phyloP scores from a whole-genome alignment of 2,797 vertebrate species.

The Phrynocephalus forsythii region DNA sequence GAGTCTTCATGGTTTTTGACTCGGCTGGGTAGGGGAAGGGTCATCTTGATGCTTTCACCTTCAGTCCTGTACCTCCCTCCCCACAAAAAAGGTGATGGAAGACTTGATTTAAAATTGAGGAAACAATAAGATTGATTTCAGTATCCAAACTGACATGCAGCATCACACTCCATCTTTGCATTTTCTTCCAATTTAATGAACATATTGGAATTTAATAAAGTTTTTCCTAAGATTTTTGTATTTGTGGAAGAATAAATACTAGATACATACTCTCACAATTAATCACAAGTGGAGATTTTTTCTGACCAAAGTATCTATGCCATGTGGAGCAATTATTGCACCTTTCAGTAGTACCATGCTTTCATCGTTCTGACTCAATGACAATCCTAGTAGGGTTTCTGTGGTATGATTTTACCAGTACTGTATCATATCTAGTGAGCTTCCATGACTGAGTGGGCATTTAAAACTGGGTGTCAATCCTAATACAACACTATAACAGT shows the following conservation, averaged over 20 bases:
- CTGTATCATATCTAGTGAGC: too few relatives aligned
- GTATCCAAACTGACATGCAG: not conserved
- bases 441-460: too few relatives aligned
- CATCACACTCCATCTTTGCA: not conserved
- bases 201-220: not conserved
- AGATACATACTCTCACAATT: not conserved
- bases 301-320: not conserved
- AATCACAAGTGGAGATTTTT: not conserved
- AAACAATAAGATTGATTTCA: not conserved
- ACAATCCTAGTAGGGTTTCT: too few relatives aligned
- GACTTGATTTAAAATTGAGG: constrained; percentile 11
- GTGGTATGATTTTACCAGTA: too few relatives aligned
- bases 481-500: too few relatives aligned
- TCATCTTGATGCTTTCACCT: constrained; percentile 32
- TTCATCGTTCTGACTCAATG: too few relatives aligned
- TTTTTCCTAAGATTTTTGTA: not conserved
- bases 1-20: not conserved
- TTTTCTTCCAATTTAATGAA: constrained; percentile 5
- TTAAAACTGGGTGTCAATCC: too few relatives aligned
- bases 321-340: not conserved
- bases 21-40: not conserved
- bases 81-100: not conserved
- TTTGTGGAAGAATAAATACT: not conserved
- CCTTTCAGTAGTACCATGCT: not conserved
- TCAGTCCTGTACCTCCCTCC: constrained; percentile 56